Conservation (phyloP, 2,888 invertebrate species). For the Nephrotoma appendiculata region DNA sequence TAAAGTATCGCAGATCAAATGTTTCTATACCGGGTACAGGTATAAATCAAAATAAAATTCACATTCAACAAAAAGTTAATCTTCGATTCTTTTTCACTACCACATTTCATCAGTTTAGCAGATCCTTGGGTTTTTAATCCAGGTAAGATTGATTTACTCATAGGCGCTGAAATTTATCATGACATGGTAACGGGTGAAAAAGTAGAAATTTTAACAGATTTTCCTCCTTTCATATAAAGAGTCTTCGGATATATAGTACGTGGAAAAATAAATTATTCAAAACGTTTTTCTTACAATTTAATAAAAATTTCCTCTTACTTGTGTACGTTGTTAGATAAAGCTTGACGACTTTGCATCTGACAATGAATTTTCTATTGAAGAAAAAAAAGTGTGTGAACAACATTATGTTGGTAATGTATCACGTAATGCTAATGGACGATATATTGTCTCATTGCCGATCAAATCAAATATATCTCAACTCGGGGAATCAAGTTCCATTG, state of each 20-base stretch:
- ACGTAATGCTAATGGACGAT: not conserved
- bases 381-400: not conserved
- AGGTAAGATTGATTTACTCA: not conserved
- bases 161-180: too few species aligned
- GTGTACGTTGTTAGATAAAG: not conserved
- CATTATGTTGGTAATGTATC: not conserved
- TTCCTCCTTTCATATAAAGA: too few species aligned
- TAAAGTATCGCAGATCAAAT: not conserved
- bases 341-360: not conserved
- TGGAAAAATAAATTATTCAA: too few species aligned
- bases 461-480: too few species aligned
- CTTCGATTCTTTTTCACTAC: not conserved
- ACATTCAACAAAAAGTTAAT: not conserved
- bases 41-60: not conserved
- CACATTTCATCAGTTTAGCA: not conserved
- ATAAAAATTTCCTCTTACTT: too few species aligned
- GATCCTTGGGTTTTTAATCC: not conserved
- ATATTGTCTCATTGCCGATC: not conserved
- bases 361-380: not conserved
- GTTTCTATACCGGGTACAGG: not conserved
- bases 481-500: too few species aligned
- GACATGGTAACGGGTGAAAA: too few species aligned
- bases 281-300: too few species aligned
- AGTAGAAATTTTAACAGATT: too few species aligned
- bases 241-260: too few species aligned